Evolutionary conservation across 2,113 vertebrate species (phyloP), one percentile per base, ranked within the genome.

Genomic region (Laticauda colubrina): DNA sequence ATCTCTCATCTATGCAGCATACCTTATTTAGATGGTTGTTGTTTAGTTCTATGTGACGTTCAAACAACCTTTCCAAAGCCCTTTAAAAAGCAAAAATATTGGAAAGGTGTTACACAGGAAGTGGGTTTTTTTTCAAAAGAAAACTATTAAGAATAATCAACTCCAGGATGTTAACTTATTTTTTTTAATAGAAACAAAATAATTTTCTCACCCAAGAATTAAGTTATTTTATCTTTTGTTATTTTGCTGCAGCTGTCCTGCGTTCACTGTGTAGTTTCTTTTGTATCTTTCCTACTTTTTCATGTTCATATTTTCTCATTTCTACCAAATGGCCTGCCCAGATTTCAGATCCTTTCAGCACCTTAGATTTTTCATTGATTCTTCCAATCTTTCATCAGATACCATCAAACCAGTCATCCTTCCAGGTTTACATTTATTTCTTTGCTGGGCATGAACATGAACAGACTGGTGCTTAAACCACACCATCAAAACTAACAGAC

Each of bases 11-110:
- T 43, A 89, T 91, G 95, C 94, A 24, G 96, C 97, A 90, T 95
- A 98, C 98, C 98, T 98, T 98, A 92, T 98, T 96, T 95, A 98
- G 93, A 91, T 4, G 95, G 90, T 97, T 90, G 94, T 96, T 97
- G 91, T 98, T 98, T 97, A 97, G 96, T 93, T 96, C 91, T 92
- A 98, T 92, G 14, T 98, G 96, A 89, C 95, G 96, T 88, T 98
- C 97, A 93, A 98, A 98, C 56, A 98, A 93, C 85, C 87, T 91
- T 89, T 98, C 97, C 94, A 98, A 94, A 96, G 97, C 97, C 88
- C 98, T 98, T 91, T 89, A 20, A 96, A 97, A 95, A 75, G 4
- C 26, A 23, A 85, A 75, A 92, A 64, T 34, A 9, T 85, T 51
- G 26, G 14, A 89, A 85, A 34, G 5, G 10, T 39, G 10, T 86